phyloP scores from a whole-genome alignment of 1,140 invertebrate species.

The Drosophila kurseongensis region DNA sequence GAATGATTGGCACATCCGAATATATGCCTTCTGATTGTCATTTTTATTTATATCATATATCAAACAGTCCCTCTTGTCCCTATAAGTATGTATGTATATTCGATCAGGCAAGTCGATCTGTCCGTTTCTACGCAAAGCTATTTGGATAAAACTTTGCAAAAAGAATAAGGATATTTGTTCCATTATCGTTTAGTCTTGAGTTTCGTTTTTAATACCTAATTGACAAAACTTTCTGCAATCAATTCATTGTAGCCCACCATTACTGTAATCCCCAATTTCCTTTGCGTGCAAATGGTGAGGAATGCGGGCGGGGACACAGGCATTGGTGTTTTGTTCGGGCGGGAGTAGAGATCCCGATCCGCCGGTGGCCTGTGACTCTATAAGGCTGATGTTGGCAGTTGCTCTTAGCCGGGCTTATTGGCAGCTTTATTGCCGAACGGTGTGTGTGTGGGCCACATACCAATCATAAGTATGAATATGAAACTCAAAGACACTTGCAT shows the following conservation, averaged over 20 bases:
- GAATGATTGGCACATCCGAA: too few species aligned
- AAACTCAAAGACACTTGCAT: slow-evolving; percentile 70
- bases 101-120: too few species aligned
- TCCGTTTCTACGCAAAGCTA: too few species aligned
- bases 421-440: slow-evolving; percentile 68
- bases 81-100: too few species aligned
- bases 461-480: slow-evolving; percentile 80
- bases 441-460: slow-evolving; percentile 59
- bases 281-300: slow-evolving; percentile 73
- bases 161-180: too few species aligned
- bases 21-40: too few species aligned
- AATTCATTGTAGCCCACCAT: not conserved
- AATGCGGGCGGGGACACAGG: slow-evolving; percentile 49
- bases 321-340: slow-evolving; percentile 1
- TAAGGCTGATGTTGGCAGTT: slow-evolving; percentile 76
- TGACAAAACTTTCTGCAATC: too few species aligned
- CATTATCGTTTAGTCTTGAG: too few species aligned
- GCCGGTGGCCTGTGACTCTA: slow-evolving; percentile 71
- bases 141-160: too few species aligned
- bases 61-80: too few species aligned
- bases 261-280: slow-evolving; percentile 29
- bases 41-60: too few species aligned
- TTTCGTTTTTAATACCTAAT: too few species aligned
- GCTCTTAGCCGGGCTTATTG: slow-evolving; percentile 73
- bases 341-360: slow-evolving; percentile 37